phyloP scores from a whole-genome alignment of 23 tunicate genomes.

The Phallusia fumigata region DNA sequence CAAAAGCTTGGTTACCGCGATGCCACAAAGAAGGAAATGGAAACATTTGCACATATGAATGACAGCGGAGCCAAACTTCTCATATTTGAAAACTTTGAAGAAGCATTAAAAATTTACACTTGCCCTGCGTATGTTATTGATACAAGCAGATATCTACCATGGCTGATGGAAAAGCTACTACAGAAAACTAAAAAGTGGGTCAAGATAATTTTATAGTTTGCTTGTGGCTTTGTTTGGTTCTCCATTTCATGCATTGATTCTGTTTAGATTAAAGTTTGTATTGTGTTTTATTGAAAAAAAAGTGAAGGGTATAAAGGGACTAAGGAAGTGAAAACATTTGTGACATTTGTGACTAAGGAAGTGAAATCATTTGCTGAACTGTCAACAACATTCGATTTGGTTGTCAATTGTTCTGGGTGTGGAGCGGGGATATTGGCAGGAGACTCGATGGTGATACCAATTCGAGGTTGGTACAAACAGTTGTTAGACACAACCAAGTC shows the following conservation, averaged over 20 bases:
- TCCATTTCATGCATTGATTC: too few relatives aligned
- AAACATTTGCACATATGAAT: not conserved
- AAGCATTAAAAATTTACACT: not conserved
- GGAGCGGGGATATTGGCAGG: conserved; percentile 42
- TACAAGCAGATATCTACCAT: conserved; percentile 19
- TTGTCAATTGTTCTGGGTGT: conserved; percentile 70
- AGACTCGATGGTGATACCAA: conserved; percentile 41
- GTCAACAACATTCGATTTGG: conserved; percentile 25
- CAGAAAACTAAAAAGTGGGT: not conserved
- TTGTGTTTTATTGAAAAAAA: too few relatives aligned
- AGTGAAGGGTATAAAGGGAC: too few relatives aligned
- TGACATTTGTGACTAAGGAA: not conserved
- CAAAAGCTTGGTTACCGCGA: not conserved
- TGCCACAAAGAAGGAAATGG: not conserved
- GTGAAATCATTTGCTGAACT: conserved; percentile 7
- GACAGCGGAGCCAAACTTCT: not conserved
- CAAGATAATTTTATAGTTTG: not conserved
- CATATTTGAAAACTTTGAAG: not conserved
- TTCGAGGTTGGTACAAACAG: conserved; percentile 44
- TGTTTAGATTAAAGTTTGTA: too few relatives aligned
- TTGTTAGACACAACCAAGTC: too few relatives aligned
- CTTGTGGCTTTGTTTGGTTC: not conserved
- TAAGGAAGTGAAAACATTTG: not conserved
- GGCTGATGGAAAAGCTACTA: conserved; percentile 3
- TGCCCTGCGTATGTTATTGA: conserved; percentile 28